Conservation (phyloP, 2,888 invertebrate genomes). For the Pimpla rufipes region DNA sequence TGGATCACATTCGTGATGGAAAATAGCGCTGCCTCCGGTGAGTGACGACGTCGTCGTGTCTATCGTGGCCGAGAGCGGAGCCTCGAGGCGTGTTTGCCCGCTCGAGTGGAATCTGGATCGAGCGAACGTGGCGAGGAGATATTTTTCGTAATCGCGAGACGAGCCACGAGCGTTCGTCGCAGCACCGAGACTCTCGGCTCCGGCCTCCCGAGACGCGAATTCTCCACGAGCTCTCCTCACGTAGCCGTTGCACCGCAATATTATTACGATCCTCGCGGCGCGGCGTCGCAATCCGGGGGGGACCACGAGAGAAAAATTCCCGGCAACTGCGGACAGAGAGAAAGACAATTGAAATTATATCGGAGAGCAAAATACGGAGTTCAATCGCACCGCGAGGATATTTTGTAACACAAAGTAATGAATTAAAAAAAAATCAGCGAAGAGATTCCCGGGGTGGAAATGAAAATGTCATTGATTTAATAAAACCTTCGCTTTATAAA, state of each 20-base stretch:
- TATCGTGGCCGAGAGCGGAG: slow-evolving; percentile 56
- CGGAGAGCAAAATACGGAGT: neutral
- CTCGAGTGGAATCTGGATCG: slow-evolving; percentile 65
- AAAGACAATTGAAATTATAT: neutral
- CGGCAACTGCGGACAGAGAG: neutral
- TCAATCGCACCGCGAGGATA: neutral
- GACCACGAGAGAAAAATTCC: neutral
- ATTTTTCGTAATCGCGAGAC: slow-evolving; percentile 63
- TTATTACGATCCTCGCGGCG: slow-evolving; percentile 7
- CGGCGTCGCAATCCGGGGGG: neutral
- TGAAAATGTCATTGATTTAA: no score
- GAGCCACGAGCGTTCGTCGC: slow-evolving; percentile 14
- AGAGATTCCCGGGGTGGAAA: no score
- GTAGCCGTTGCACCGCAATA: slow-evolving; percentile 4
- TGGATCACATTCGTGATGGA: slow-evolving; percentile 42
- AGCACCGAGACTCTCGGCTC: no score
- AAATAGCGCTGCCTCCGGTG: slow-evolving; percentile 15
- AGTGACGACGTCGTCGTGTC: slow-evolving; percentile 56
- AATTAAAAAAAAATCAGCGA: no score
- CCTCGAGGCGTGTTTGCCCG: slow-evolving; percentile 57
- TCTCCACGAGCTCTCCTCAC: neutral
- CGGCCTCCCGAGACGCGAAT: no score
- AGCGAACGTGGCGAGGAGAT: slow-evolving; percentile 64
- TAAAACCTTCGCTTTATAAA: no score
- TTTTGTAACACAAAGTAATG: neutral